A percentile compares a stretch with the other conserved stretches of the same genome.
Evolutionary conservation across 1,140 invertebrate genomes (phyloP).

Genomic region (Lepidurus packardi): DNA sequence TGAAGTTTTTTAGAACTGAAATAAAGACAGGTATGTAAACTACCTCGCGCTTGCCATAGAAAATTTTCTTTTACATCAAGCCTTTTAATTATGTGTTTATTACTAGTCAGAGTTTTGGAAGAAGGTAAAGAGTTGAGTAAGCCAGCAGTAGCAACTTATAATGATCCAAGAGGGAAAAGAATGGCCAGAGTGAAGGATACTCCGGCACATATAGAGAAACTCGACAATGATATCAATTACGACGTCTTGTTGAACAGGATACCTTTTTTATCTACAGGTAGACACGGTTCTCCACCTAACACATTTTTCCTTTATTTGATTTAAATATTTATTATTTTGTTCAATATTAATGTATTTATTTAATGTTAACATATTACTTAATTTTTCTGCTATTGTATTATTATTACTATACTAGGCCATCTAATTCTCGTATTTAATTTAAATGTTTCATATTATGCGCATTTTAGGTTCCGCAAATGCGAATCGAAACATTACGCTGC

Average conservation of each 20-base stretch:
- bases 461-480: no score
- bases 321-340: slow-evolving; percentile 13
- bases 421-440: no score
- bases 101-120: slow-evolving; percentile 1
- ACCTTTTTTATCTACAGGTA: not conserved
- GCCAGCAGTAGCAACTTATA: not conserved
- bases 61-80: not conserved
- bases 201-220: slow-evolving; percentile 27
- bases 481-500: not conserved
- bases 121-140: not conserved
- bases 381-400: no score
- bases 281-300: not conserved
- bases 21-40: not conserved
- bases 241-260: slow-evolving; percentile 30
- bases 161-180: not conserved
- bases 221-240: slow-evolving; percentile 26
- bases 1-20: slow-evolving; percentile 25
- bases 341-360: not conserved
- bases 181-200: slow-evolving; percentile 8
- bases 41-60: not conserved
- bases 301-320: not conserved
- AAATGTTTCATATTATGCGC: no score
- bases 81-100: not conserved
- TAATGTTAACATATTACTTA: no score
- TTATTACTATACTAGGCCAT: no score